Base-by-base conservation (phyloP, 2,888 invertebrate species). In the Corbicula japonica region DNA sequence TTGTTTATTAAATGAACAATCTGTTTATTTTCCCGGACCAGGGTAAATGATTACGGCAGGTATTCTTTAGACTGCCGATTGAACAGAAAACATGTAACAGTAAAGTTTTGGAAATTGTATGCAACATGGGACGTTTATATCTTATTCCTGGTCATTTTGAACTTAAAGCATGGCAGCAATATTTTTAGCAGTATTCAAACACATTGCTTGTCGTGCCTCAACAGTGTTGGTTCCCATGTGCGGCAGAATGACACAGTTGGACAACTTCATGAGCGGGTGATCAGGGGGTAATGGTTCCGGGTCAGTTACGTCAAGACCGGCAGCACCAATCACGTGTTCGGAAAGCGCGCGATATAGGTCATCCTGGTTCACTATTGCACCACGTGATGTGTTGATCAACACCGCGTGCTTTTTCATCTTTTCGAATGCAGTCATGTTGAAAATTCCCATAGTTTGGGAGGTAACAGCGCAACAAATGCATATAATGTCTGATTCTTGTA, bases 291-390 rank as follows among this genome's bases (percentile, higher is more conserved):
- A 94, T 0, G 98, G 98, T 92, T 98, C 98, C 0, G 98, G 98
- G 1, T 96, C 96, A 79, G 96, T 97, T 0, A 98, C 98, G 94
- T 98, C 98, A 44, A 98, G 94, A 0, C 98, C 98, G 0, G 98
- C 98, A 0, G 96, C 97, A 90, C 95, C 94, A 73, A 98, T 98
- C 2, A 94, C 94, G 18, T 95, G 95, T 56, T 94, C 95, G 87
- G 95, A 94, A 61, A 98, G 94, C 0, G 97, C 97, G 70, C 95
- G 95, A 74, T 96, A 95, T 63, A 98, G 94, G 18, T 96, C 97
- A 38, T 95, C 94, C 91, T 98, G 97, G 92, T 98, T 96, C 0
- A 94, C 92, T 8, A 94, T 79, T 1, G 80, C 89, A 35, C 96
- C 94, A 85, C 97, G 77, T 84, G 97, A 96, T 0, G 96, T 96